phyloP scores from a whole-genome alignment of 2,113 vertebrate species.

The Ceyx cyanopectus region DNA sequence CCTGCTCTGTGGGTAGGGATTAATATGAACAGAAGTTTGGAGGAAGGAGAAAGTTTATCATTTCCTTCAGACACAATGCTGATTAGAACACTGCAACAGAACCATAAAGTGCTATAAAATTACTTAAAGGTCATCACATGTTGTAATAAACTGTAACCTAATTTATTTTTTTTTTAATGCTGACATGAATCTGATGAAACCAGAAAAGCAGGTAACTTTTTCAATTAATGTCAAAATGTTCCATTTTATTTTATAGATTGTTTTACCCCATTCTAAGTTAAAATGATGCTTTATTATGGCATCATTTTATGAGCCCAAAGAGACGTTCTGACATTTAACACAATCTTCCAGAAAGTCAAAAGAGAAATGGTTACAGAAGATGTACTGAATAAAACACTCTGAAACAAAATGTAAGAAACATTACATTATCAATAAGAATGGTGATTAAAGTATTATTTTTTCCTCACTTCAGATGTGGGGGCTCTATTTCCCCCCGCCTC shows the following conservation, averaged over 20 bases:
- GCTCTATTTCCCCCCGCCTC: not conserved
- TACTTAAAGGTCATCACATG: conserved; percentile 80
- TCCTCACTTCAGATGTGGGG: conserved; percentile 28
- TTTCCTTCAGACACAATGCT: conserved; percentile 62
- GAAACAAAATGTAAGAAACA: conserved; percentile 72
- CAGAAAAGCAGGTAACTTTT: conserved; percentile 73
- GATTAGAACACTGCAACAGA: conserved; percentile 69
- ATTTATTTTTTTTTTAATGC: conserved; percentile 78
- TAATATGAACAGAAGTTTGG: conserved; percentile 55
- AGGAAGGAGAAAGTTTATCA: conserved; percentile 39
- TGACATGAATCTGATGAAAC: conserved; percentile 75
- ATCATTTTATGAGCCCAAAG: conserved; percentile 78
- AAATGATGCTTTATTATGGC: conserved; percentile 75
- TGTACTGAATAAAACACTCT: conserved; percentile 69
- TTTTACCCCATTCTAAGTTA: conserved; percentile 78
- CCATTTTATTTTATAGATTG: conserved; percentile 81
- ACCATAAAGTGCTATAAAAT: conserved; percentile 66
- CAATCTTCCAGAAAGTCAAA: conserved; percentile 77
- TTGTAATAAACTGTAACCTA: conserved; percentile 76
- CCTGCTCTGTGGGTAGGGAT: not conserved
- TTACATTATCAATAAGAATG: conserved; percentile 74
- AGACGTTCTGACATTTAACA: conserved; percentile 83
- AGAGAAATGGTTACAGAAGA: conserved; percentile 75
- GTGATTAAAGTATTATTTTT: conserved; percentile 77
- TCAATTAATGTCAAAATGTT: conserved; percentile 80